These are phyloP conservation scores for Glomeris maerens DNA, from an alignment of 1,140 invertebrate genomes.

Conservation along the genomic window DNA sequence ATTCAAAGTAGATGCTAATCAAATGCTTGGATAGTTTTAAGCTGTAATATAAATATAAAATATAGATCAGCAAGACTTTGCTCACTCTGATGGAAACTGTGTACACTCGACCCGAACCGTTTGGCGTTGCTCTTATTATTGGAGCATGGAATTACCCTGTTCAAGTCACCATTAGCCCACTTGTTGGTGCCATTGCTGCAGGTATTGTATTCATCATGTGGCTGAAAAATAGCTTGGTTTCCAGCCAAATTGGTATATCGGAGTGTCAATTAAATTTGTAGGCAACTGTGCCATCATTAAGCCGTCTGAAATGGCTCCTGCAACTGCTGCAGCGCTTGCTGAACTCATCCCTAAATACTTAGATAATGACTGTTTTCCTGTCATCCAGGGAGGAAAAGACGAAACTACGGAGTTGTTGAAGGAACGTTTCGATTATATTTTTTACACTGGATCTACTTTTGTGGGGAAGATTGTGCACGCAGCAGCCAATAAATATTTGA, in stretches of 20 bases:
- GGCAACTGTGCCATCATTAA: constrained; percentile 86
- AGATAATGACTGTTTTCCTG: constrained; percentile 48
- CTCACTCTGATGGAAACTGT: constrained; percentile 37
- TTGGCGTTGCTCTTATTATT: constrained; percentile 71
- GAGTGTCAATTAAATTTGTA: constrained; percentile 17
- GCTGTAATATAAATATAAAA: too few species aligned
- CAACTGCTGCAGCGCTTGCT: constrained; percentile 53
- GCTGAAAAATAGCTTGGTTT: too few species aligned
- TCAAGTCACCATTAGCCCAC: constrained; percentile 57
- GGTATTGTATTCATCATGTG: too few species aligned
- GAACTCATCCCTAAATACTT: constrained; percentile 78
- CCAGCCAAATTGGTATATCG: neutral
- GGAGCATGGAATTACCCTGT: constrained; percentile 98
- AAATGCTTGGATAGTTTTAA: too few species aligned
- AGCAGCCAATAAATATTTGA: constrained; percentile 79
- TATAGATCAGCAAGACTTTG: too few species aligned
- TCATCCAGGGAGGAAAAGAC: constrained; percentile 57
- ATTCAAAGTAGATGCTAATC: too few species aligned
- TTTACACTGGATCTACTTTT: constrained; percentile 81
- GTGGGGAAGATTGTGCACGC: constrained; percentile 80
- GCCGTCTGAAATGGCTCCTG: constrained; percentile 74
- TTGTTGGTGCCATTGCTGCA: constrained; percentile 77
- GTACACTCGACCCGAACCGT: constrained; percentile 48
- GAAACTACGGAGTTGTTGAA: constrained; percentile 77
- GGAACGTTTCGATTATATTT: constrained; percentile 90